Base-by-base conservation (phyloP, 2,113 vertebrate species). In the Sitta europaea region DNA sequence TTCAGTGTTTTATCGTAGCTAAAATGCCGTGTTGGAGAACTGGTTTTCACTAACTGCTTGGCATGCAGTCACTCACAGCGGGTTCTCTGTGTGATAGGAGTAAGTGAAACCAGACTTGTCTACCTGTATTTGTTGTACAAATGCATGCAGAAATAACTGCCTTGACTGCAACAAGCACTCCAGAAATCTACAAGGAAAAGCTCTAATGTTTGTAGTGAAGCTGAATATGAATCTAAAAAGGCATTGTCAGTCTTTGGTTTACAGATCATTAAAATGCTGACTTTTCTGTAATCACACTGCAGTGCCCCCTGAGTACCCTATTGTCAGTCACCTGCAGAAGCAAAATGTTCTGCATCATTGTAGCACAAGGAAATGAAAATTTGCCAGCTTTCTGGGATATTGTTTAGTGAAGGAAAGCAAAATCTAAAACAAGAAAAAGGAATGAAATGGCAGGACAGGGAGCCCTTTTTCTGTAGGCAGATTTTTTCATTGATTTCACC, bases 101-200 rank as follows among this genome's bases (percentile, higher is more conserved):
- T 96, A 96, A 94, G 65, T 67, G 12, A 94, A 93, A 80, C 59
- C 93, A 95, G 90, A 83, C 68, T 55, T 38, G 43, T 78, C 93
- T 71, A 35, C 71, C 88, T 73, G 14, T 79, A 29, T 83, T 83
- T 90, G 72, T 84, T 86, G 78, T 71, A 43, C 61, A 55, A 63
- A 63, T 5, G 21, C 22, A 20, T 2, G 1, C 50, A 92, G 82
- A 48, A 92, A 35, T 83, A 71, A 23, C 38, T n/a, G n/a, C 33
- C 75, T 2, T 1, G 6, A 53, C 68, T 71, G 88, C 76, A 88
- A n/a, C 68, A 45, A 86, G 59, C 68, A 1, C 73, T 80, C 47
- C 73, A 81, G 79, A 83, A 92, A 55, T 43, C 38, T 59, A 1
- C n/a, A 45, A 71, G 36, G 42, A 80, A 61, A 80, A 86, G 48